Percentiles rank a stretch among this genome's conserved stretches.
Conservation (phyloP, 2,888 invertebrate genomes). For the Drosophila seclusa region DNA sequence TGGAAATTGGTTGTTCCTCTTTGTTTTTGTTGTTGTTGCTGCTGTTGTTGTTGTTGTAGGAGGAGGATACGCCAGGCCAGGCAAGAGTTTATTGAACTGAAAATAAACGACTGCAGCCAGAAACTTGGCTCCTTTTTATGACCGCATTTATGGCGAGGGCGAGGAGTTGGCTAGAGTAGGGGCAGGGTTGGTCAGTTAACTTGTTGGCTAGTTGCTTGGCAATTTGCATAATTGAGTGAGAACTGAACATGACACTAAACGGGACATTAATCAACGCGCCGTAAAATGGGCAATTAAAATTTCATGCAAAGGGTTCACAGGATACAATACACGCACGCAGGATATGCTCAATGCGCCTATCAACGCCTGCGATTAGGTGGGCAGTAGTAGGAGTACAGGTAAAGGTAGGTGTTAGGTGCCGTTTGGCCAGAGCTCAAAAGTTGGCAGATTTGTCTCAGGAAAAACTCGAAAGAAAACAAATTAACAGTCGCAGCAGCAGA, state of each 20-base stretch:
- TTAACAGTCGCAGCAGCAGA: slow-evolving; percentile 22
- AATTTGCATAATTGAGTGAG: slow-evolving; percentile 59
- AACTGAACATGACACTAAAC: slow-evolving; percentile 50
- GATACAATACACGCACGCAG: slow-evolving; percentile 15
- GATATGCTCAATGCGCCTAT: slow-evolving; percentile 10
- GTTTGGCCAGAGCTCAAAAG: slow-evolving; percentile 30
- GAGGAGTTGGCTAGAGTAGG: not conserved
- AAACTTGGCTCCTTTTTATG: slow-evolving; percentile 30
- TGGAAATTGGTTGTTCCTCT: slow-evolving; percentile 38
- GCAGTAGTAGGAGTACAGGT: slow-evolving; percentile 2
- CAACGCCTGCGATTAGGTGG: slow-evolving; percentile 21
- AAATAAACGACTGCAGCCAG: slow-evolving; percentile 48
- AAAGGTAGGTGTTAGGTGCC: not conserved
- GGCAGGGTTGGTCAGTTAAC: slow-evolving; percentile 9
- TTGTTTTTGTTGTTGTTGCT: slow-evolving; percentile 17
- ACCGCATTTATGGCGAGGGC: not conserved
- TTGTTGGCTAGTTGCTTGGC: not conserved
- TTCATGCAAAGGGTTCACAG: slow-evolving; percentile 29
- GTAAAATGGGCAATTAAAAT: slow-evolving; percentile 23
- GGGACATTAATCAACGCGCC: slow-evolving; percentile 29
- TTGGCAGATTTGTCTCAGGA: slow-evolving; percentile 40
- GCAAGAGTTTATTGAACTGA: slow-evolving; percentile 56
- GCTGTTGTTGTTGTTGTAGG: slow-evolving; percentile 26
- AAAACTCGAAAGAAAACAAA: slow-evolving; percentile 32
- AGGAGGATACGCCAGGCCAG: slow-evolving; percentile 43